Evolutionary conservation across 2,888 invertebrate genomes (phyloP).

Genomic region (Bursaphelenchus okinawaensis): DNA sequence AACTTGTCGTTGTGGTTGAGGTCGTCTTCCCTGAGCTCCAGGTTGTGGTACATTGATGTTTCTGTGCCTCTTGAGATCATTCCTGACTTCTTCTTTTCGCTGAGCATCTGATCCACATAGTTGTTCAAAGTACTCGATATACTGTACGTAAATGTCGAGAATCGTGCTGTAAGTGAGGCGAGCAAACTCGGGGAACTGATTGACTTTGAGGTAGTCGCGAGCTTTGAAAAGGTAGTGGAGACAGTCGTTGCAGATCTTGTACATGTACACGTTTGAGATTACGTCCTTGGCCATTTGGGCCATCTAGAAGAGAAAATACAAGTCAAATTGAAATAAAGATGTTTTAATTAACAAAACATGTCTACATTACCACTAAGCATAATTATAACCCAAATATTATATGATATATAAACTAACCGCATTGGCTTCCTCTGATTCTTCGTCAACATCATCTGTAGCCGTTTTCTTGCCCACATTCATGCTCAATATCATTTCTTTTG

Average conservation of each 20-base stretch:
- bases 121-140: constrained; percentile 25
- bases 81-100: constrained; percentile 21
- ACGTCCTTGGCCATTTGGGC: constrained; percentile 25
- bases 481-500: constrained; percentile 27
- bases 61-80: constrained; percentile 16
- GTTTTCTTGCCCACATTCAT: constrained; percentile 24
- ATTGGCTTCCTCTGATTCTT: constrained; percentile 23
- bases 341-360: neutral
- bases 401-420: neutral
- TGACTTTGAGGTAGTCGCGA: constrained; percentile 10
- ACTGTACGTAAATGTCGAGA: constrained; percentile 19
- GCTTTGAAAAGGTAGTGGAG: constrained; percentile 24
- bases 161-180: neutral
- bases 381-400: neutral
- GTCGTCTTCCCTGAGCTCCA: neutral
- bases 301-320: too few relatives aligned
- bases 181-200: neutral
- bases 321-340: neutral
- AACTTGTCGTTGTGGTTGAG: neutral
- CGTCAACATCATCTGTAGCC: constrained; percentile 26
- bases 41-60: constrained; percentile 3
- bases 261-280: constrained; percentile 26
- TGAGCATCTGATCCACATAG: constrained; percentile 25
- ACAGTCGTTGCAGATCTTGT: constrained; percentile 21
- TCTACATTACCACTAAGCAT: neutral